Evolutionary conservation across 2,797 vertebrate species (phyloP).

Genomic region (Gymnoscopelus braueri): DNA sequence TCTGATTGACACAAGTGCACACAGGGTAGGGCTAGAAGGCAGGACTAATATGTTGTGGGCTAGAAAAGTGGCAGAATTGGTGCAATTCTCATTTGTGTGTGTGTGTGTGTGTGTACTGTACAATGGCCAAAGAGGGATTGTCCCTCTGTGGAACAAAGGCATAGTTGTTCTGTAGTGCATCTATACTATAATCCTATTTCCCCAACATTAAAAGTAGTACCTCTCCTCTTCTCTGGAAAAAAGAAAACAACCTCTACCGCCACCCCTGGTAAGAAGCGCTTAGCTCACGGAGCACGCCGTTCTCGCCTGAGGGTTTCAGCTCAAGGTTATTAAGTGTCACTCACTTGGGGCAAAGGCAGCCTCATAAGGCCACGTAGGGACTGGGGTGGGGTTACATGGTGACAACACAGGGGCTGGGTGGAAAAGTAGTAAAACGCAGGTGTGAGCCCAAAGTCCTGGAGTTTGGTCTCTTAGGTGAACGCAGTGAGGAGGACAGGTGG

Average conservation of each 20-base stretch:
- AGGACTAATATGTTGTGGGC: slow-evolving; percentile 18
- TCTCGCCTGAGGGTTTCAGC: slow-evolving; percentile 30
- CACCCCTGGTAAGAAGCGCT: slow-evolving; percentile 40
- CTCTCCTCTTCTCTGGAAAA: slow-evolving; percentile 44
- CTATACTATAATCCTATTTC: slow-evolving; percentile 42
- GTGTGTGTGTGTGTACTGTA: slow-evolving; percentile 11
- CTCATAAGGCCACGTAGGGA: slow-evolving; percentile 53
- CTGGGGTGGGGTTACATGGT: slow-evolving; percentile 24
- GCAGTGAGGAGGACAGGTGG: slow-evolving; percentile 61
- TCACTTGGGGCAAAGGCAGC: slow-evolving; percentile 46
- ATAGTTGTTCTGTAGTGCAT: slow-evolving; percentile 64
- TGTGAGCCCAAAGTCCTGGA: slow-evolving; percentile 53
- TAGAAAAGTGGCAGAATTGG: slow-evolving; percentile 35
- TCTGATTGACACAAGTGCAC: slow-evolving; percentile 40
- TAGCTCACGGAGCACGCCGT: slow-evolving; percentile 25
- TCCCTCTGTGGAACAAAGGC: slow-evolving; percentile 46
- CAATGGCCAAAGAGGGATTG: slow-evolving; percentile 27
- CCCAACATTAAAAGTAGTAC: slow-evolving; percentile 23
- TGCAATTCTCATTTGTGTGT: slow-evolving; percentile 30
- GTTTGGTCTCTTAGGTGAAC: slow-evolving; percentile 49
- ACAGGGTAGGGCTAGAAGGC: slow-evolving; percentile 10
- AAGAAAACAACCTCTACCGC: slow-evolving; percentile 25
- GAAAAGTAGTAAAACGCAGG: slow-evolving; percentile 45
- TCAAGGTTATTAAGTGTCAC: slow-evolving; percentile 30
- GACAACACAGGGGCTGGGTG: slow-evolving; percentile 40